These are phyloP conservation scores for Drosophila lutescens DNA, from an alignment of 2,888 invertebrate genomes.

Conservation along the genomic window DNA sequence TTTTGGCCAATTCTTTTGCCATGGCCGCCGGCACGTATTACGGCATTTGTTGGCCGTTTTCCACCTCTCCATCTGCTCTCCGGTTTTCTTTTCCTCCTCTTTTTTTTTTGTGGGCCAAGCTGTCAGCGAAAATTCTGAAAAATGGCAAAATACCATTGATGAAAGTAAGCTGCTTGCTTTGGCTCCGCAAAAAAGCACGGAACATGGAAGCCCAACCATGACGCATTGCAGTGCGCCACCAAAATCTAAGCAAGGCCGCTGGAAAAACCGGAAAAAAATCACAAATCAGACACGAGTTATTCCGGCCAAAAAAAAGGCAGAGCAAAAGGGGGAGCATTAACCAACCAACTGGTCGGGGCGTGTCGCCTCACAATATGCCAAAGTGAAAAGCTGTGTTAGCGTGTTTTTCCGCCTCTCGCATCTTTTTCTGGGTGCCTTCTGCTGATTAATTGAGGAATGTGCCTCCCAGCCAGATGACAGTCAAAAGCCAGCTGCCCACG, in stretches of 20 bases:
- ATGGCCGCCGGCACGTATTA: constrained; percentile 56
- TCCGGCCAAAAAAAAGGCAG: constrained; percentile 11
- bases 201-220: constrained; percentile 51
- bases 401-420: constrained; percentile 39
- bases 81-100: constrained; percentile 2
- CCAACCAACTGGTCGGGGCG: constrained; percentile 38
- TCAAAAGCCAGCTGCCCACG: constrained; percentile 8
- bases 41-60: constrained; percentile 59
- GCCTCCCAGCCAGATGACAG: constrained; percentile 35
- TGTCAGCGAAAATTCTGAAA: constrained; percentile 81
- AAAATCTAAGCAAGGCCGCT: constrained; percentile 62
- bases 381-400: constrained; percentile 81
- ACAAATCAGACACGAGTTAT: constrained; percentile 30
- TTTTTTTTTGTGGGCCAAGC: constrained; percentile 50
- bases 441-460: constrained; percentile 76
- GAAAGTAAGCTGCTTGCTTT: constrained; percentile 66
- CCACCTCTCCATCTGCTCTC: constrained; percentile 17
- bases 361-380: constrained; percentile 77
- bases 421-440: constrained; percentile 31
- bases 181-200: constrained; percentile 32
- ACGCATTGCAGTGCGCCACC: constrained; percentile 61
- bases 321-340: constrained; percentile 10
- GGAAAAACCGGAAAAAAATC: constrained; percentile 9
- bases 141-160: constrained; percentile 81
- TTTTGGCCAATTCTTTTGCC: constrained; percentile 52